Evolutionary conservation across 30 jellyfish, hydroid and myxozoan genomes (phyloP).

Genomic region (Chironex yamaguchii): DNA sequence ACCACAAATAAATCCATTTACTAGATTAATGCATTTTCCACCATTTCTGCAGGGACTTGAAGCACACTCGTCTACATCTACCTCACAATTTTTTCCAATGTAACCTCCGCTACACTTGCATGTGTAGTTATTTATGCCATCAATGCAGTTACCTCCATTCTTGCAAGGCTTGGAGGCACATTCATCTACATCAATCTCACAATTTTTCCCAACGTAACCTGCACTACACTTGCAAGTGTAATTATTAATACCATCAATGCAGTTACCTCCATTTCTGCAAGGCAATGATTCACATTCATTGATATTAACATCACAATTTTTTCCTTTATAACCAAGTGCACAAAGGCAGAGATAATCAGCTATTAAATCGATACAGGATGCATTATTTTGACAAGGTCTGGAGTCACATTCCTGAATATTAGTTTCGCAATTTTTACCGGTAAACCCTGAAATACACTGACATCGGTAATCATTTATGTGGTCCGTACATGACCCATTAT

Average conservation of each 20-base stretch:
- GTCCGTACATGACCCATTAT: slow-evolving; percentile 51
- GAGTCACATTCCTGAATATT: slow-evolving; percentile 39
- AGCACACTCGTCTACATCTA: slow-evolving; percentile 32
- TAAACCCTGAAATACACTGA: slow-evolving; percentile 41
- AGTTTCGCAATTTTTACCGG: slow-evolving; percentile 35
- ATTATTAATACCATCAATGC: slow-evolving; percentile 43
- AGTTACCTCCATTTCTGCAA: slow-evolving; percentile 45
- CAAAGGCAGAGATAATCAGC: slow-evolving; percentile 25
- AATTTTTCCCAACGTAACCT: slow-evolving; percentile 40
- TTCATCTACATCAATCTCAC: slow-evolving; percentile 37
- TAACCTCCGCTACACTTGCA: slow-evolving; percentile 61
- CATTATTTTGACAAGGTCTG: slow-evolving; percentile 36
- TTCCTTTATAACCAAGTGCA: slow-evolving; percentile 35
- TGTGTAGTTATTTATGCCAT: slow-evolving; percentile 36
- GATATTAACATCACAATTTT: slow-evolving; percentile 21
- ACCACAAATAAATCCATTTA: slow-evolving; percentile 24
- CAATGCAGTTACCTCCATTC: slow-evolving; percentile 50
- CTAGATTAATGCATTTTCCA: slow-evolving; percentile 37
- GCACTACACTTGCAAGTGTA: slow-evolving; percentile 38
- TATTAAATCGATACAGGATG: slow-evolving; percentile 32
- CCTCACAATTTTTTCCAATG: slow-evolving; percentile 44
- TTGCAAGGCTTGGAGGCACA: slow-evolving; percentile 52
- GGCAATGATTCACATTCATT: slow-evolving; percentile 61
- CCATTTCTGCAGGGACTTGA: slow-evolving; percentile 52
- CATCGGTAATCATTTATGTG: slow-evolving; percentile 37